These are phyloP conservation scores for Ctenopoma multispine DNA, from an alignment of 2,797 vertebrate genomes.

Conservation along the genomic window DNA sequence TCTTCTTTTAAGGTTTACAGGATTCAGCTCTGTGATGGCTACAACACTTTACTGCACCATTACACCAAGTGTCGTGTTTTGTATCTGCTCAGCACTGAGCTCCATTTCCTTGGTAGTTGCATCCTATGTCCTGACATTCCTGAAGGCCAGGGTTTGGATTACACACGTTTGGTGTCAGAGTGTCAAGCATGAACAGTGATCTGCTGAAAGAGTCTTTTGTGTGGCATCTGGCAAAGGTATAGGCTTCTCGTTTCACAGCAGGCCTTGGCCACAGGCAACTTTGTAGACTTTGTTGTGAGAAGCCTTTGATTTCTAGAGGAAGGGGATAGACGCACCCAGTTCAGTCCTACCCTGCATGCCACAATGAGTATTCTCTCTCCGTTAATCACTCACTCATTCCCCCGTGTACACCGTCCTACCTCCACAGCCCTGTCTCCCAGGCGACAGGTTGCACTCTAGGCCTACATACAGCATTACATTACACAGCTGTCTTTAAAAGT, in stretches of 20 bases:
- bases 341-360: slow-evolving; percentile 73
- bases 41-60: neutral
- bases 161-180: slow-evolving; percentile 58
- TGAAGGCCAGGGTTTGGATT: slow-evolving; percentile 63
- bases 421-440: slow-evolving; percentile 58
- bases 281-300: slow-evolving; percentile 76
- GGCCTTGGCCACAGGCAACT: slow-evolving; percentile 71
- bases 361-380: slow-evolving; percentile 70
- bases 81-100: slow-evolving; percentile 21
- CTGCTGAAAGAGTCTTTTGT: slow-evolving; percentile 74
- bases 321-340: slow-evolving; percentile 77
- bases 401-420: slow-evolving; percentile 36
- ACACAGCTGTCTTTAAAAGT: slow-evolving; percentile 40
- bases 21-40: neutral
- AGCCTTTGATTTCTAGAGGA: slow-evolving; percentile 82
- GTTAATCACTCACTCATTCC: slow-evolving; percentile 74
- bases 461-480: slow-evolving; percentile 37
- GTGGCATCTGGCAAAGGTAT: slow-evolving; percentile 67
- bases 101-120: slow-evolving; percentile 25
- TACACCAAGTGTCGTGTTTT: neutral
- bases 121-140: slow-evolving; percentile 57
- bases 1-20: too few species aligned
- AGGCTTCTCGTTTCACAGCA: slow-evolving; percentile 73
- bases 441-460: slow-evolving; percentile 50
- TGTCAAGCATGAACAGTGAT: slow-evolving; percentile 57